Percentiles rank a stretch among this genome's conserved stretches.
Conservation (phyloP, 2,888 invertebrate species). For the Bibio marci region DNA sequence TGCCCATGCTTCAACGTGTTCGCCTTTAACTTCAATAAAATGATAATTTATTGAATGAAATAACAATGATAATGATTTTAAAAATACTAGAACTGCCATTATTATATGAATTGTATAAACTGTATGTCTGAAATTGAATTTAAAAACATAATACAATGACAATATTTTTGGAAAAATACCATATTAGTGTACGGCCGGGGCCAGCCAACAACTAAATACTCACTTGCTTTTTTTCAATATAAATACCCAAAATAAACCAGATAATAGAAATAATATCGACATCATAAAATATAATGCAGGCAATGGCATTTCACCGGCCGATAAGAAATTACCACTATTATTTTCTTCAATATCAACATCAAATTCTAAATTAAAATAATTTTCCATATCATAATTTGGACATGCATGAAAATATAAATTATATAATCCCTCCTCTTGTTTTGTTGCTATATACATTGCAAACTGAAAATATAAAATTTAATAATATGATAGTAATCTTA, state of each 20-base stretch:
- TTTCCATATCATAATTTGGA: constrained; percentile 42
- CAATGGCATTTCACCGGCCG: constrained; percentile 92
- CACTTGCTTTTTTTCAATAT: constrained; percentile 64
- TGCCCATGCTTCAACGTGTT: constrained; percentile 95
- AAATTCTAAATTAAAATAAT: constrained; percentile 32
- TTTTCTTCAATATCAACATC: constrained; percentile 75
- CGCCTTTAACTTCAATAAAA: constrained; percentile 82
- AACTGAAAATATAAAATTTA: constrained; percentile 38
- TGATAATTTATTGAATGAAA: constrained; percentile 93
- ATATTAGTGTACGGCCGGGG: background rate
- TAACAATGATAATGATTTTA: constrained; percentile 80
- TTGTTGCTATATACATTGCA: constrained; percentile 53
- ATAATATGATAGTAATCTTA: background rate
- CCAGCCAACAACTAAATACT: constrained; percentile 12
- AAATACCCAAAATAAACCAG: constrained; percentile 86
- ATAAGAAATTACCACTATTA: constrained; percentile 70
- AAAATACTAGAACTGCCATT: constrained; percentile 84
- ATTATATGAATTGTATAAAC: constrained; percentile 93
- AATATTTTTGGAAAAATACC: background rate
- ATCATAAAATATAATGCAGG: constrained; percentile 86
- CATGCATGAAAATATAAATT: constrained; percentile 93
- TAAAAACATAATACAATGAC: background rate
- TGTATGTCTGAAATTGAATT: constrained; percentile 39
- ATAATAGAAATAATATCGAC: constrained; percentile 72
- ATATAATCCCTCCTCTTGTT: constrained; percentile 79